Base-by-base conservation (phyloP, 2,797 vertebrate genomes). In the Microctenopoma steveboyesi region DNA sequence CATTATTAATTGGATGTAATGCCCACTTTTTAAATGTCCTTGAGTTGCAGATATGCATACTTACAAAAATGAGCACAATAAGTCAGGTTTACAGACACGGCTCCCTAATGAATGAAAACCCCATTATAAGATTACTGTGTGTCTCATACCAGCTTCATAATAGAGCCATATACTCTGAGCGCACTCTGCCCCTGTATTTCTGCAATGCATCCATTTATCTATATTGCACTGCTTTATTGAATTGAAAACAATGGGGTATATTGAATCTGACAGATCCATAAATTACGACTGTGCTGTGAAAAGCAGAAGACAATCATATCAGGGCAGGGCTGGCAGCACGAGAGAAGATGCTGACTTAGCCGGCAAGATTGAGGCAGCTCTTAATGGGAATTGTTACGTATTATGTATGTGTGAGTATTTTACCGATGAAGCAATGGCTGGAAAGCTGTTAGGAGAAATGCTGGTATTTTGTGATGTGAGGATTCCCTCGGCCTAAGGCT, bases 401-500 rank as follows among this genome's bases (percentile, higher is more conserved):
- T 57, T 62, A 64, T 76, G 65, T 73, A 61, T 81, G 78, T 78
- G 79, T 77, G 69, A 79, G 16, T 46, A 39, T 72, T 79, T 84
- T 69, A 57, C 65, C 81, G 72, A 72, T 68, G 54, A 58, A 76
- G 51, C 70, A 79, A 79, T 59, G 74, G 58, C 76, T 69, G 66
- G 28, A 71, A 76, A 57, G 57, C 64, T 69, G 48, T 68, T 72
- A 53, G 52, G 52, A 72, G 65, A 51, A 70, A 71, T 33, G 50
- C 13, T 62, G 68, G 72, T 59, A 59, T 68, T 82, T 47, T 76
- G 65, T 59, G 81, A 76, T 69, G 74, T 58, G 76, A 80, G 85
- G 80, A 79, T 85, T 86, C 81, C 86, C 88, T 63, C 35, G 22
- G 61, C 86, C 78, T 78, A 35, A 25, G 69, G 51, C 76, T 86